Percentiles rank a stretch among this genome's conserved stretches.
Conservation (phyloP, 2,797 vertebrate species). For the Rhynchonycteris naso region DNA sequence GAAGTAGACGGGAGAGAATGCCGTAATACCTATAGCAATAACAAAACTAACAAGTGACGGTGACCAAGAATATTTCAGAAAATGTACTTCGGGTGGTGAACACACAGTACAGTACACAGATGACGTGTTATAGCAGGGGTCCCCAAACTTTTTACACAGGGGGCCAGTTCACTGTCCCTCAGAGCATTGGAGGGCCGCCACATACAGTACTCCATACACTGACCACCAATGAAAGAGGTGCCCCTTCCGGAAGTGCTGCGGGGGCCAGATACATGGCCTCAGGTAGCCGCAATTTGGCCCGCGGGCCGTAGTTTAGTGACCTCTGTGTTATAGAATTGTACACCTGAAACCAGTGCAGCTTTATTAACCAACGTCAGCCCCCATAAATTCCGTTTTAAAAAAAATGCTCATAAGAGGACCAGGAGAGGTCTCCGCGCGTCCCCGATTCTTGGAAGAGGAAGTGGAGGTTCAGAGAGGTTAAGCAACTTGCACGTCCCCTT, state of each 20-base stretch:
- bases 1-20: background rate
- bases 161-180: no score
- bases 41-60: background rate
- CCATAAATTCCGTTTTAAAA: background rate
- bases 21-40: fast-evolving
- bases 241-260: no score
- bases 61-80: background rate
- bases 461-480: background rate
- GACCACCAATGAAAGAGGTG: no score
- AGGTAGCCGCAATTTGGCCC: no score
- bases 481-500: fast-evolving
- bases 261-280: no score
- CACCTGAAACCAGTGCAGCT: background rate
- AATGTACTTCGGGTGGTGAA: fast-evolving
- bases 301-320: no score
- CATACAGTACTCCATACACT: no score
- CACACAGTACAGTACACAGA: background rate
- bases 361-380: no score
- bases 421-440: fast-evolving
- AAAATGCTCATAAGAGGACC: fast-evolving
- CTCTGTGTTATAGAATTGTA: no score
- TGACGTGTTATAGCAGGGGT: background rate
- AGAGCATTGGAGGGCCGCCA: no score
- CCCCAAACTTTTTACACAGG: no score
- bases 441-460: background rate